Evolutionary conservation across 2,888 invertebrate genomes (phyloP).

Genomic region (Thymelicus acteon): DNA sequence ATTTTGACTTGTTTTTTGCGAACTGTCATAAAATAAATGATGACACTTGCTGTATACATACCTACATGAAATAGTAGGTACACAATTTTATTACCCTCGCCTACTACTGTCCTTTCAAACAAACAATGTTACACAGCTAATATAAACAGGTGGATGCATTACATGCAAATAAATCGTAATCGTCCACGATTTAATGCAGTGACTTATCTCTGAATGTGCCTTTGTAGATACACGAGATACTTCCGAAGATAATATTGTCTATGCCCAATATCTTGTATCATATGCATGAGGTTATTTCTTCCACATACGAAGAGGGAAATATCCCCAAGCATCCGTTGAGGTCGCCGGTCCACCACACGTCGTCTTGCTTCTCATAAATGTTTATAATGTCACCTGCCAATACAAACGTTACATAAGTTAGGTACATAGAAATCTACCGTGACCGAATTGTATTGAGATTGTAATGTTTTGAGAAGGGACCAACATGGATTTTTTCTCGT

Average conservation of each 20-base stretch:
- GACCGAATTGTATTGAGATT: too few species aligned
- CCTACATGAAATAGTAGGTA: too few species aligned
- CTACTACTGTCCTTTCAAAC: too few species aligned
- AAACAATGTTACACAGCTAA: not conserved
- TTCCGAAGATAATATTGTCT: conserved; percentile 12
- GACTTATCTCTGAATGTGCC: conserved; percentile 15
- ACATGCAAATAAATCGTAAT: conserved; percentile 6
- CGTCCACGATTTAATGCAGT: conserved; percentile 1
- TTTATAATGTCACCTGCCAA: conserved; percentile 92
- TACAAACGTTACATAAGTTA: conserved; percentile 17
- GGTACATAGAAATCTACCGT: not conserved
- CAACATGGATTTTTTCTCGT: too few species aligned
- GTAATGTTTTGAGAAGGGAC: too few species aligned
- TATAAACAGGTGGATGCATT: conserved; percentile 15
- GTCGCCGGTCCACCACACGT: conserved; percentile 98
- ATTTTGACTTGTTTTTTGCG: too few species aligned
- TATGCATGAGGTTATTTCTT: conserved; percentile 87
- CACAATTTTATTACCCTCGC: too few species aligned
- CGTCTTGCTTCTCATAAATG: conserved; percentile 95
- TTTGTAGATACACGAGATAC: conserved; percentile 7
- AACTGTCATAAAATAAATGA: too few species aligned
- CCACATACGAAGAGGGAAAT: conserved; percentile 97
- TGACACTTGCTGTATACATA: too few species aligned
- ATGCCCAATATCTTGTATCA: conserved; percentile 45
- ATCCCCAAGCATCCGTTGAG: conserved; percentile 94